A percentile compares a stretch with the other conserved stretches of the same genome.
Evolutionary conservation across 2,888 invertebrate species (phyloP).

Genomic region (Aphidius colemani): DNA sequence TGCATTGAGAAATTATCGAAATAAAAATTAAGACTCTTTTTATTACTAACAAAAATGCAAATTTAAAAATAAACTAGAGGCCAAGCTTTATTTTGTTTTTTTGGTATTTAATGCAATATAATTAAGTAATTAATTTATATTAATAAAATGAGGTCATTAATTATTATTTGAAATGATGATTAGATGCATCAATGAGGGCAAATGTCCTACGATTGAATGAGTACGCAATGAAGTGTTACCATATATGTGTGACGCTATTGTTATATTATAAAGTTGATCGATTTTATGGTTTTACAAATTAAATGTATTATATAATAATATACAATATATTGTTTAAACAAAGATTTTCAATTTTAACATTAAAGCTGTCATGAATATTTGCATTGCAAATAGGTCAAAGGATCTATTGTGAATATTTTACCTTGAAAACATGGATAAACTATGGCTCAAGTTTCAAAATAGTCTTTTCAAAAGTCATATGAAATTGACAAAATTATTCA

Average conservation of each 20-base stretch:
- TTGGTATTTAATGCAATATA: too few species aligned
- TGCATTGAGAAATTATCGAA: too few species aligned
- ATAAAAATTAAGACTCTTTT: too few species aligned
- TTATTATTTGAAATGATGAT: conserved; percentile 29
- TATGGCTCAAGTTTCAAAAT: background rate
- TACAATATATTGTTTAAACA: conserved; percentile 25
- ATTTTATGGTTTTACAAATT: conserved; percentile 11
- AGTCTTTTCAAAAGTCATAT: background rate
- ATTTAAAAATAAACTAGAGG: too few species aligned
- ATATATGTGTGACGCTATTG: conserved; percentile 4
- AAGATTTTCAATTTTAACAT: conserved; percentile 30
- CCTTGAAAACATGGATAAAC: too few species aligned
- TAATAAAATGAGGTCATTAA: too few species aligned
- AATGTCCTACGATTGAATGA: background rate
- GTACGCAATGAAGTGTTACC: conserved; percentile 8
- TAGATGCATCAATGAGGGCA: background rate
- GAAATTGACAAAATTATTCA: too few species aligned
- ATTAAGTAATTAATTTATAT: too few species aligned
- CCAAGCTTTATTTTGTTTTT: too few species aligned
- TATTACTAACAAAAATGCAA: too few species aligned
- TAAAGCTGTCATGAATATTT: conserved; percentile 31
- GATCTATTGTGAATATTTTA: too few species aligned
- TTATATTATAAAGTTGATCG: conserved; percentile 1
- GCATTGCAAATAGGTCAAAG: conserved; percentile 30
- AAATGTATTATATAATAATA: conserved; percentile 4